phyloP scores from a whole-genome alignment of 2,113 vertebrate genomes.

The Ondatra zibethicus region DNA sequence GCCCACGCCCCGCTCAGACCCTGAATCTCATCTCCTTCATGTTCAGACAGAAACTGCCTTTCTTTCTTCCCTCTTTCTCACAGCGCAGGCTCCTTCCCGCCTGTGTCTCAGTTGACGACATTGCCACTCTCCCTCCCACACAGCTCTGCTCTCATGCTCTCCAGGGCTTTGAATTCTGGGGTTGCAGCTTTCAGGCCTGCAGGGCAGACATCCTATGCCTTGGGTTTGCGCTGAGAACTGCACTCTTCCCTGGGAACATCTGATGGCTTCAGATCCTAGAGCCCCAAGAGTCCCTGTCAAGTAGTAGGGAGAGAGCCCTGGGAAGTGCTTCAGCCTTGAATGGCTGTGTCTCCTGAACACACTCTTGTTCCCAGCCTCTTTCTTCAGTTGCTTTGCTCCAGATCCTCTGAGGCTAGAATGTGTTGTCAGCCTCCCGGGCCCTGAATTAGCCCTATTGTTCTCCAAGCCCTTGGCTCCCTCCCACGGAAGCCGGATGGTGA shows the following conservation, averaged over 20 bases:
- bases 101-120: background rate
- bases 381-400: constrained; percentile 11
- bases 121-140: background rate
- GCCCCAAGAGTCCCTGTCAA: background rate
- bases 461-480: background rate
- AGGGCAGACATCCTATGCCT: background rate
- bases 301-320: background rate
- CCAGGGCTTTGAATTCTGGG: background rate
- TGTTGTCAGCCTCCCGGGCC: background rate
- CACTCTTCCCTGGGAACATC: background rate
- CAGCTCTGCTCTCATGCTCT: background rate
- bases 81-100: too few relatives aligned
- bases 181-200: background rate
- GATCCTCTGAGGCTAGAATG: constrained; percentile 20
- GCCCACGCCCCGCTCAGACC: background rate
- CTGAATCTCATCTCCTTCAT: background rate
- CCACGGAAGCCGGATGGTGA: constrained; percentile 1
- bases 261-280: background rate
- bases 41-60: background rate
- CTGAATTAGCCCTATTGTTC: constrained; percentile 64
- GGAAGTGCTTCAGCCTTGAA: background rate
- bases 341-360: background rate
- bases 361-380: background rate
- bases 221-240: constrained; percentile 1
- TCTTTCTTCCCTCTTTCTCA: too few relatives aligned